Evolutionary conservation across 2,797 vertebrate species (phyloP).

Genomic region (Simalia tracyae): DNA sequence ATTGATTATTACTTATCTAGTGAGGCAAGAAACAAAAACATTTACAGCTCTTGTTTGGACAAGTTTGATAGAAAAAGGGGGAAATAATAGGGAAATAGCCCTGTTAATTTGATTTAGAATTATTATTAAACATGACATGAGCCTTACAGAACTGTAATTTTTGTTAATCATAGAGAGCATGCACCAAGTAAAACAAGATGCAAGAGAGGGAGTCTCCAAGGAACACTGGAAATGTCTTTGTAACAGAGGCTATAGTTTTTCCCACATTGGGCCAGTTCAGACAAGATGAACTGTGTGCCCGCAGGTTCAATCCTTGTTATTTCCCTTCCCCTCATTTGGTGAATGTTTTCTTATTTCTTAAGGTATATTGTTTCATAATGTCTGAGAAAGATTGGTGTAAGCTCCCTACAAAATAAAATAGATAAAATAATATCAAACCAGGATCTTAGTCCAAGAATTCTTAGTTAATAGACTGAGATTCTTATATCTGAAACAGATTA

Average conservation of each 20-base stretch:
- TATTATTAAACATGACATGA: constrained; percentile 34
- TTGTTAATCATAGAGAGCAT: constrained; percentile 18
- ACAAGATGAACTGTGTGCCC: not conserved
- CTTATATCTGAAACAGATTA: not conserved
- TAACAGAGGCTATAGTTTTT: not conserved
- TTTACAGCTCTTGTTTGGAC: constrained; percentile 28
- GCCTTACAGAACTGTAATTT: constrained; percentile 42
- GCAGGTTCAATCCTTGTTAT: not conserved
- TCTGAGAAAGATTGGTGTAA: not conserved
- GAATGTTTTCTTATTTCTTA: not conserved
- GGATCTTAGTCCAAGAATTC: not conserved
- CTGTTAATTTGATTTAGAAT: constrained; percentile 52
- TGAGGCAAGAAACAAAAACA: constrained; percentile 28
- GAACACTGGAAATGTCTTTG: not conserved
- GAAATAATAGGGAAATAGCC: constrained; percentile 13
- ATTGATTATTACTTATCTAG: constrained; percentile 41
- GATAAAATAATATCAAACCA: not conserved
- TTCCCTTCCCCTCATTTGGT: not conserved
- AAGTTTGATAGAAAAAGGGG: constrained; percentile 8
- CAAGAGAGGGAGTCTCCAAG: not conserved
- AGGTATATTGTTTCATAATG: not conserved
- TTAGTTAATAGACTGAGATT: not conserved
- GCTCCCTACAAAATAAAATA: not conserved
- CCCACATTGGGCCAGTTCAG: not conserved
- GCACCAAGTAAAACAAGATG: not conserved